A percentile compares a stretch with the other conserved stretches of the same genome.
These are phyloP conservation scores for Grammomys surdaster DNA, from an alignment of 2,113 vertebrate species.

Conservation along the genomic window DNA sequence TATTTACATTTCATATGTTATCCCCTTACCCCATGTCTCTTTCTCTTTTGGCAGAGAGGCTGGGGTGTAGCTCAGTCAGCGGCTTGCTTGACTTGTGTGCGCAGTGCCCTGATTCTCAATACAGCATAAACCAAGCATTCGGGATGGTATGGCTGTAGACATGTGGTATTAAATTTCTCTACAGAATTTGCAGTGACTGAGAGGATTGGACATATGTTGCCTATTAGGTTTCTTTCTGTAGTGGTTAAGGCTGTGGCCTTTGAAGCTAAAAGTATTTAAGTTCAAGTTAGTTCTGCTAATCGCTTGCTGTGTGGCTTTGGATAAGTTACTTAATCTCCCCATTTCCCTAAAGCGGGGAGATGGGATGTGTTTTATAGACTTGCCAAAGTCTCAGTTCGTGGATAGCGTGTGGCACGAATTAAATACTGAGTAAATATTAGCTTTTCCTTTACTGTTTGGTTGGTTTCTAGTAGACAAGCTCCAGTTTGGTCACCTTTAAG, in stretches of 20 bases:
- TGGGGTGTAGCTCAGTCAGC: background rate
- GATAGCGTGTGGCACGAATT: background rate
- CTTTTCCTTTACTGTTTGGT: slow-evolving; percentile 4
- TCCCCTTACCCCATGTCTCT: too few relatives aligned
- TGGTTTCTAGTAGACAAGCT: background rate
- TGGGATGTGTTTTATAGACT: background rate
- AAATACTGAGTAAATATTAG: slow-evolving; percentile 43
- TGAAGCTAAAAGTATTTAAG: background rate
- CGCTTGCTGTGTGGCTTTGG: slow-evolving; percentile 11
- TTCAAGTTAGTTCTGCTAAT: slow-evolving; percentile 45
- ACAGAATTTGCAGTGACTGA: background rate
- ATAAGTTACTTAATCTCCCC: background rate
- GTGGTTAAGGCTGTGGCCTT: slow-evolving; percentile 7
- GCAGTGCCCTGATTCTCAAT: background rate
- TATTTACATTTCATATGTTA: too few relatives aligned
- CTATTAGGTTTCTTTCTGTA: background rate
- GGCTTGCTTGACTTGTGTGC: background rate
- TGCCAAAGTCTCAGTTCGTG: background rate
- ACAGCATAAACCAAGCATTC: background rate
- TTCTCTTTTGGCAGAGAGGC: too few relatives aligned
- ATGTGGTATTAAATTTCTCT: slow-evolving; percentile 28
- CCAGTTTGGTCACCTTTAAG: background rate
- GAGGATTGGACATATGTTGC: background rate
- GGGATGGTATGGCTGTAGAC: background rate
- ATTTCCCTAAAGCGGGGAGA: background rate